Conservation (phyloP, 2,113 vertebrate genomes). For the Picathartes gymnocephalus region DNA sequence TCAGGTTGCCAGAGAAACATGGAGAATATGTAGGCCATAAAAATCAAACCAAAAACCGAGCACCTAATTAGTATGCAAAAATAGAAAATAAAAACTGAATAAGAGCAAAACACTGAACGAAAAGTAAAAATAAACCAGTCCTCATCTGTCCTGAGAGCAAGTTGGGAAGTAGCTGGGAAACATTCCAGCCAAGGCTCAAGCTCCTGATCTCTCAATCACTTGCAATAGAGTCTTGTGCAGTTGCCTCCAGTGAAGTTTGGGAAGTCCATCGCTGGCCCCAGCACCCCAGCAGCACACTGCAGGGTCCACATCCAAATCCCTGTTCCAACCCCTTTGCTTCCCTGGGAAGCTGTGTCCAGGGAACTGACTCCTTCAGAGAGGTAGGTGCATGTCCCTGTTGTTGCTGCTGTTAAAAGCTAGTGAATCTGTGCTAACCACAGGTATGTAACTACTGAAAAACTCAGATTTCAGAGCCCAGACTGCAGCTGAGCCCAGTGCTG, state of each 20-base stretch:
- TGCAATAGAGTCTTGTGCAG: rapidly evolving
- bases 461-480: background rate
- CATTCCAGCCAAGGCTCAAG: background rate
- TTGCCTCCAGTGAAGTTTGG: background rate
- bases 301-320: background rate
- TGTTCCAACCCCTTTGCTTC: background rate
- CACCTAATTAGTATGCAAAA: constrained; percentile 75
- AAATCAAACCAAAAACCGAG: constrained; percentile 73
- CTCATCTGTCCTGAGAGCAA: background rate
- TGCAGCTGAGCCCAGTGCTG: background rate
- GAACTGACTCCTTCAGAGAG: background rate
- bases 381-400: background rate
- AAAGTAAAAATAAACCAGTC: background rate
- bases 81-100: constrained; percentile 51
- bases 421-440: too few species aligned
- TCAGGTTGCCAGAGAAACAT: constrained; percentile 77
- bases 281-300: background rate
- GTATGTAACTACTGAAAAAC: background rate
- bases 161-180: background rate
- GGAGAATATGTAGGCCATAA: constrained; percentile 81
- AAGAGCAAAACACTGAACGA: background rate
- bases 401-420: background rate
- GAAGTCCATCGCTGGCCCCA: background rate
- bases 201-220: background rate
- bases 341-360: background rate